phyloP scores from a whole-genome alignment of 1,140 invertebrate genomes.

The Centruroides sculpturatus region DNA sequence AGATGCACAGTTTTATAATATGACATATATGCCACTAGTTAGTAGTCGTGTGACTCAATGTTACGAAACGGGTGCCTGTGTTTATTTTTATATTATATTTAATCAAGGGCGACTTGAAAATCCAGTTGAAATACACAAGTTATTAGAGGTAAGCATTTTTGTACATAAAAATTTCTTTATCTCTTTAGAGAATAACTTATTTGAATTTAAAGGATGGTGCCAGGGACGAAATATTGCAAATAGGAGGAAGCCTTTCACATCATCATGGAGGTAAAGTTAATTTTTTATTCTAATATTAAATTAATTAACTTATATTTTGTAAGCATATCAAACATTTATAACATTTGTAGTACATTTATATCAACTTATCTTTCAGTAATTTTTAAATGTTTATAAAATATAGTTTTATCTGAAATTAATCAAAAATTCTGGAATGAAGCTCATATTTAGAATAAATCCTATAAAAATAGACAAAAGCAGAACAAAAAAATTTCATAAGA shows the following conservation, averaged over 20 bases:
- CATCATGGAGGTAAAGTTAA: constrained; percentile 55
- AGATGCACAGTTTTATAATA: constrained; percentile 44
- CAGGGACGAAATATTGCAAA: constrained; percentile 77
- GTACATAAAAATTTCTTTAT: too few relatives aligned
- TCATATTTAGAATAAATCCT: too few relatives aligned
- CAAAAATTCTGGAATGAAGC: too few relatives aligned
- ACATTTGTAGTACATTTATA: too few relatives aligned
- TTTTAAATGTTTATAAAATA: too few relatives aligned
- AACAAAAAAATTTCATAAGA: too few relatives aligned
- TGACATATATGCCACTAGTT: constrained; percentile 45
- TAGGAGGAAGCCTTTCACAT: constrained; percentile 85
- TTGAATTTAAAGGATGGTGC: constrained; percentile 52
- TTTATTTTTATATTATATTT: constrained; percentile 97
- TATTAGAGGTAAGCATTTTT: constrained; percentile 36
- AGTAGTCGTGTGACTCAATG: constrained; percentile 87
- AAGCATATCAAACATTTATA: too few relatives aligned
- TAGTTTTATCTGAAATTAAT: too few relatives aligned
- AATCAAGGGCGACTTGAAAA: constrained; percentile 51
- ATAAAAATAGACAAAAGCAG: too few relatives aligned
- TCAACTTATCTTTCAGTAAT: too few relatives aligned
- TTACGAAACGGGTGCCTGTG: constrained; percentile 90
- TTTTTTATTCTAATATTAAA: too few relatives aligned
- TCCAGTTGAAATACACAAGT: constrained; percentile 67
- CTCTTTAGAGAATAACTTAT: neutral
- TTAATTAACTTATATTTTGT: too few relatives aligned